Evolutionary conservation across 2,797 vertebrate genomes (phyloP), one percentile per base, ranked within the genome.

Genomic region (Syngnathus rostellatus): DNA sequence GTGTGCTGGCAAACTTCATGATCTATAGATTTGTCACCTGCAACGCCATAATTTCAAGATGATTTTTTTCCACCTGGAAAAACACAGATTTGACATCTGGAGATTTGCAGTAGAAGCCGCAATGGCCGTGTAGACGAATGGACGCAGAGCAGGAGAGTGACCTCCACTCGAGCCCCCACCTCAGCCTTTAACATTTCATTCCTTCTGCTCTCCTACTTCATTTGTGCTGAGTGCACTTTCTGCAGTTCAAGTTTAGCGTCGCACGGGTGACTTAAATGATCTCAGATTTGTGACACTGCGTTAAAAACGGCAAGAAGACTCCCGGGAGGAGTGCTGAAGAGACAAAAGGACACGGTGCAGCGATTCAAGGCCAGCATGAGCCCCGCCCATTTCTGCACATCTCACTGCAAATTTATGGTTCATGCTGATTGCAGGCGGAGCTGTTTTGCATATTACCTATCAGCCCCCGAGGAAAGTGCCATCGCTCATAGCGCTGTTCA

Each of bases 361-460:
- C 12, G 16, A 37, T 41, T 55, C 72, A 55, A 48, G 55, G 54
- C 64, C 71, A 64, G 68, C 25, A 17, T 67, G 67, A 74, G 75
- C 74, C 75, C 72, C 76, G 74, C 68, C 69, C 73, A 68, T 54
- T 67, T 66, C 69, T 63, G 73, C 58, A 55, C 23, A 21, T 39
- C 65, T 69, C 60, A 45, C 48, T 43, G 70, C 45, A 78, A 79
- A 89, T 89, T 78, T 87, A 88, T 80, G 71, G 65, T 69, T 74
- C 65, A 65, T 68, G 77, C 74, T 74, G 79, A 81, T 79, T 81
- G 86, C 71, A 68, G 75, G 63, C 64, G 25, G 72, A 70, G 77
- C 71, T 76, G 74, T 72, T 90, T 87, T 88, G 78, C 79, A 87
- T 87, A 84, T 80, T 82, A 82, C 65, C 76, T 78, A 77, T 80